Conservation (phyloP, 2,113 vertebrate species). For the Etheostoma spectabile region DNA sequence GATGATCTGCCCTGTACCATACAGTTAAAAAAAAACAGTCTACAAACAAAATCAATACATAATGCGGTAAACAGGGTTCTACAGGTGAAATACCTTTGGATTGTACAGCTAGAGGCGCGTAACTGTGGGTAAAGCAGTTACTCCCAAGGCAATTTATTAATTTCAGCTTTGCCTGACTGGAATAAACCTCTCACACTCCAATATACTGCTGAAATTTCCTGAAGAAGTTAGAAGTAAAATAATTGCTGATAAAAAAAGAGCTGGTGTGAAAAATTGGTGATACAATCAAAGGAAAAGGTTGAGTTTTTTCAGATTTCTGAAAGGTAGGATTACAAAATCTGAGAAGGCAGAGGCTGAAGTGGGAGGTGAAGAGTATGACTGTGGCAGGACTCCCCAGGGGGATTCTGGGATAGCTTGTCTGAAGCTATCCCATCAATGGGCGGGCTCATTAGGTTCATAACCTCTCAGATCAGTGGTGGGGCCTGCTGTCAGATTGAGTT, state of each 20-base stretch:
- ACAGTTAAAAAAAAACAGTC: not conserved
- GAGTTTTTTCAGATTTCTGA: constrained; percentile 26
- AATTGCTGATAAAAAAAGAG: not conserved
- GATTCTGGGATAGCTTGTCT: constrained; percentile 81
- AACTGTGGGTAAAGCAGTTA: not conserved
- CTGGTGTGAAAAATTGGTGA: constrained; percentile 6
- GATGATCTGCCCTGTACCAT: not conserved
- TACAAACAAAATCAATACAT: not conserved
- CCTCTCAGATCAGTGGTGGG: constrained; percentile 81
- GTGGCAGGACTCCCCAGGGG: constrained; percentile 77
- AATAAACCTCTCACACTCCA: not conserved
- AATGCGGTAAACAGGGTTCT: not conserved
- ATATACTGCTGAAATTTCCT: not conserved
- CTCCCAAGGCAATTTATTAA: not conserved
- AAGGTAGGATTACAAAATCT: constrained; percentile 18
- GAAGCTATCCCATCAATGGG: constrained; percentile 82
- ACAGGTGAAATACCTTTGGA: not conserved
- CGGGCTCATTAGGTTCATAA: constrained; percentile 87
- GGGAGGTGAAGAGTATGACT: constrained; percentile 75
- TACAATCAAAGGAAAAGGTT: not conserved
- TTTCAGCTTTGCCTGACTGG: not conserved
- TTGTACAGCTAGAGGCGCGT: not conserved
- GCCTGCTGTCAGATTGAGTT: constrained; percentile 83
- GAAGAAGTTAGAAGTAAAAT: not conserved
- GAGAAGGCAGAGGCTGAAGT: constrained; percentile 38